phyloP scores from a whole-genome alignment of 2,113 vertebrate species.

The Genyomyrus donnyi region DNA sequence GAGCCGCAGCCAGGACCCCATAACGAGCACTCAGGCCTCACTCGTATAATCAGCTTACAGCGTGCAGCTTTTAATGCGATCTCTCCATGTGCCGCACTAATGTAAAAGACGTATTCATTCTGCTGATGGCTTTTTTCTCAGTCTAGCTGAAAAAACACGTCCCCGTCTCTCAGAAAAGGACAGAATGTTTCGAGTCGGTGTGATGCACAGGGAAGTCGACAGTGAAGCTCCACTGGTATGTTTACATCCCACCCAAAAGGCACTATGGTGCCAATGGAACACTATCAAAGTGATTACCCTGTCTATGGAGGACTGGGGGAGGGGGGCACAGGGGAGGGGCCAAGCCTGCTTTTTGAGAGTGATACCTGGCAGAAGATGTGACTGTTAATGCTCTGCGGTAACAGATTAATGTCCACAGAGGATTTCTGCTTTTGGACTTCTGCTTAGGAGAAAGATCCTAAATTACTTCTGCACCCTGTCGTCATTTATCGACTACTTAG shows the following conservation, averaged over 20 bases:
- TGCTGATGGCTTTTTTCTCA: background rate
- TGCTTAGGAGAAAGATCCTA: background rate
- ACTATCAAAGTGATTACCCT: background rate
- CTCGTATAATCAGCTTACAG: background rate
- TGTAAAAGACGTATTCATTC: background rate
- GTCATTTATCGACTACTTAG: background rate
- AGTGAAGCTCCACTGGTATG: background rate
- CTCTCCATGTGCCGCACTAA: background rate
- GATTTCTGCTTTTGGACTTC: background rate
- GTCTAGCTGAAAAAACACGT: background rate
- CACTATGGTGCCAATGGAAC: background rate
- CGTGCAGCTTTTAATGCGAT: background rate
- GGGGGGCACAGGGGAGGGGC: background rate
- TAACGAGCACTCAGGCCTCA: background rate
- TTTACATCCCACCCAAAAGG: background rate
- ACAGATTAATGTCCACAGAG: background rate
- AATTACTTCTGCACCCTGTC: background rate
- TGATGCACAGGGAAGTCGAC: background rate
- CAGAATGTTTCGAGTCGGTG: background rate
- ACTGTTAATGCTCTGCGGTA: background rate
- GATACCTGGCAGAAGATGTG: background rate
- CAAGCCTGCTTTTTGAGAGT: background rate
- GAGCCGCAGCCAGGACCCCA: background rate
- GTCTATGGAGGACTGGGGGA: background rate
- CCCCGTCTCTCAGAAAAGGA: background rate